A percentile compares a stretch with the other conserved stretches of the same genome.
Conservation (phyloP, 1,140 invertebrate species). For the Eubasilissa regina region DNA sequence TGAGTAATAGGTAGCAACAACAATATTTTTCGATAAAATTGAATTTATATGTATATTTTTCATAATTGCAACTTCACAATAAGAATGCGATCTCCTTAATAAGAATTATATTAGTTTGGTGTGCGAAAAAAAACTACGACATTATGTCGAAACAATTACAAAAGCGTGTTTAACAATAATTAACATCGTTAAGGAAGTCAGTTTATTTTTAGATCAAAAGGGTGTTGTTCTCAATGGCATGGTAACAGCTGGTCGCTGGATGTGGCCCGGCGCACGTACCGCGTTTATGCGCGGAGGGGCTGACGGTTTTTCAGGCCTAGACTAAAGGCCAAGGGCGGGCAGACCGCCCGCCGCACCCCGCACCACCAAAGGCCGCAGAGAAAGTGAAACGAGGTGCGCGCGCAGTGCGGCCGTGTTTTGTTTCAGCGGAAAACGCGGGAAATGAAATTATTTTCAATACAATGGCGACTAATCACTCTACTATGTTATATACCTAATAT, state of each 20-base stretch:
- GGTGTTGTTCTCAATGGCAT: neutral
- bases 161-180: too few relatives aligned
- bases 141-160: too few relatives aligned
- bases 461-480: too few relatives aligned
- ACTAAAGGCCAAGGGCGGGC: constrained; percentile 29
- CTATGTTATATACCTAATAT: too few relatives aligned
- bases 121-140: too few relatives aligned
- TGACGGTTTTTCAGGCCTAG: constrained; percentile 6
- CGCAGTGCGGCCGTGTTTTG: constrained; percentile 1
- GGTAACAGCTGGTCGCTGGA: neutral
- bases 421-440: constrained; percentile 11
- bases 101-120: too few relatives aligned
- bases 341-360: constrained; percentile 12
- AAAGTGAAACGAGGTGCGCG: constrained; percentile 20
- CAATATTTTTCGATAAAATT: too few relatives aligned
- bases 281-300: neutral
- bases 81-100: too few relatives aligned
- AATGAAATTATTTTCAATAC: constrained; percentile 1
- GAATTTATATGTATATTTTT: too few relatives aligned
- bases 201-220: neutral
- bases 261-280: neutral
- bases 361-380: neutral
- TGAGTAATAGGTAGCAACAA: too few relatives aligned
- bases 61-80: too few relatives aligned
- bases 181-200: neutral